A percentile compares a stretch with the other conserved stretches of the same genome.
Conservation (phyloP, 2,797 vertebrate species). For the Diglossa cyanea region DNA sequence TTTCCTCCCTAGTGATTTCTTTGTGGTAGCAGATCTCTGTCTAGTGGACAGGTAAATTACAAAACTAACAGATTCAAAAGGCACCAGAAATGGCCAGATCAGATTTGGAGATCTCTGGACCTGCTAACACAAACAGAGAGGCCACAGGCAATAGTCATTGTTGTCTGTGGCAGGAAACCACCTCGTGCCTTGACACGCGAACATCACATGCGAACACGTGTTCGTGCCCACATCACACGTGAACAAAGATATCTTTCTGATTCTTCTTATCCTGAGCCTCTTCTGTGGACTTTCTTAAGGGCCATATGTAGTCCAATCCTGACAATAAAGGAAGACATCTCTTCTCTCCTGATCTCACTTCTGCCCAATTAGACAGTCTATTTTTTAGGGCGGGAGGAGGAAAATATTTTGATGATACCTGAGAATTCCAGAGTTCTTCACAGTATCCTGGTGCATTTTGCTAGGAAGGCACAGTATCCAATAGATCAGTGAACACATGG, state of each 20-base stretch:
- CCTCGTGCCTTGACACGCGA: rapidly evolving
- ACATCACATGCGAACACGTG: too few species aligned
- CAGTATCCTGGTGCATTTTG: not conserved
- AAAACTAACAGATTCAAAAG: not conserved
- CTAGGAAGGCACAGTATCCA: not conserved
- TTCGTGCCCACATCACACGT: not conserved
- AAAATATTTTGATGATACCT: not conserved
- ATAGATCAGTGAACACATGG: not conserved
- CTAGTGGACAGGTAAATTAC: not conserved
- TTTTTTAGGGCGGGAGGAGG: not conserved
- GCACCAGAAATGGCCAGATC: not conserved
- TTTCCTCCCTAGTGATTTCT: not conserved
- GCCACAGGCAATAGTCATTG: not conserved
- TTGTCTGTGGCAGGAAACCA: not conserved
- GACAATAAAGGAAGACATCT: not conserved
- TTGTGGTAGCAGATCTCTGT: not conserved
- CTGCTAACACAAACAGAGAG: not conserved
- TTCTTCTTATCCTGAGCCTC: not conserved
- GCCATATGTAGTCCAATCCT: not conserved
- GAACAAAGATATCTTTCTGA: not conserved
- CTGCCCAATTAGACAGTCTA: not conserved
- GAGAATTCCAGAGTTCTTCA: not conserved
- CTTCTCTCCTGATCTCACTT: not conserved
- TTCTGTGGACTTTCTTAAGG: not conserved
- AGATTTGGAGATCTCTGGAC: not conserved